A percentile compares a stretch with the other conserved stretches of the same genome.
These are phyloP conservation scores for Tipula helvola DNA, from an alignment of 2,888 invertebrate genomes.

Conservation along the genomic window DNA sequence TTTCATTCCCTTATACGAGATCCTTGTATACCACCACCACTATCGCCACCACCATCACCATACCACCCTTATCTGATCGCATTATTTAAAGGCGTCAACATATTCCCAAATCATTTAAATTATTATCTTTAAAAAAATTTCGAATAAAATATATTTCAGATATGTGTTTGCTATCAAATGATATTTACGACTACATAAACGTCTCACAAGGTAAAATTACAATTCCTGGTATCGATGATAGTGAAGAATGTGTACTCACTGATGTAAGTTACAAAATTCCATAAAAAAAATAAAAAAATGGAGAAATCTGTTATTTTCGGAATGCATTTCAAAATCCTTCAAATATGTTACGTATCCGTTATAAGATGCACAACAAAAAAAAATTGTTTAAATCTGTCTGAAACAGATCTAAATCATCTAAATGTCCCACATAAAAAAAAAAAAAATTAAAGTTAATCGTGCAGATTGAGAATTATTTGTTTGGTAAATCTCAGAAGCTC, in stretches of 20 bases:
- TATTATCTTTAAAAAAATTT: not conserved
- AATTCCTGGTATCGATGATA: constrained; percentile 92
- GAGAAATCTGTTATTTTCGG: not conserved
- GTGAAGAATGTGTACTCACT: constrained; percentile 77
- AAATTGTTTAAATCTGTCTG: constrained; percentile 5
- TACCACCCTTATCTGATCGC: not conserved
- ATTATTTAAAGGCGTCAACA: not conserved
- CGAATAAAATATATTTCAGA: constrained; percentile 37
- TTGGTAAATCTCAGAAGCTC: not conserved
- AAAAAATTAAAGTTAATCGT: constrained; percentile 11
- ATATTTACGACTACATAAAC: constrained; percentile 88
- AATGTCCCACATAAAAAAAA: not conserved
- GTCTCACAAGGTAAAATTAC: constrained; percentile 94
- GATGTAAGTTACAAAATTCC: constrained; percentile 60
- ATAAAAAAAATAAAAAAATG: not conserved
- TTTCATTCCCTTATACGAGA: not conserved
- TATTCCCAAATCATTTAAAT: not conserved
- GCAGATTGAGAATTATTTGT: not conserved
- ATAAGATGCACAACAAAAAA: not conserved
- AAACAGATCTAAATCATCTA: constrained; percentile 5
- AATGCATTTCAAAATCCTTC: not conserved
- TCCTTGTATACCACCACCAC: not conserved
- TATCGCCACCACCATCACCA: not conserved
- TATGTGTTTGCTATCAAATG: constrained; percentile 65
- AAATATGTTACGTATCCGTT: not conserved